Evolutionary conservation across 23 tunicate species (phyloP).

Genomic region (Botrylloides violaceus): DNA sequence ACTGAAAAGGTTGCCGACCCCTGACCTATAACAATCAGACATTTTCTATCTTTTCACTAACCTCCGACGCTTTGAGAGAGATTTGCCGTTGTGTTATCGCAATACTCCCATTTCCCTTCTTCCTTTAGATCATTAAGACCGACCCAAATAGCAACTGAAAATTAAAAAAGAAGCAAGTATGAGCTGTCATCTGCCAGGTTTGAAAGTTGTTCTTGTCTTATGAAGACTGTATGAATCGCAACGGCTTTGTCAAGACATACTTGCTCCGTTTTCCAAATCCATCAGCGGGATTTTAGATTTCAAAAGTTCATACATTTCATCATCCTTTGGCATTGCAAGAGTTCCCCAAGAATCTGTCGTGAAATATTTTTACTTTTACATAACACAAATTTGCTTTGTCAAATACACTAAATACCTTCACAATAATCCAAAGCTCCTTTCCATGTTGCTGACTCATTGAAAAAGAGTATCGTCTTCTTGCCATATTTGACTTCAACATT

Average conservation of each 20-base stretch:
- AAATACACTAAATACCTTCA: slow-evolving; percentile 20
- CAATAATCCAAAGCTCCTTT: slow-evolving; percentile 37
- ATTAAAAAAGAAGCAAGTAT: not conserved
- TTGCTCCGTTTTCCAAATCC: not conserved
- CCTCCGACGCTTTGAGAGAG: slow-evolving; percentile 24
- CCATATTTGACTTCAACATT: not conserved
- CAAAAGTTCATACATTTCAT: slow-evolving; percentile 22
- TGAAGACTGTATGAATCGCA: too few relatives aligned
- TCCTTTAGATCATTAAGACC: slow-evolving; percentile 27
- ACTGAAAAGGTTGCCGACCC: too few relatives aligned
- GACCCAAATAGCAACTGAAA: slow-evolving; percentile 28
- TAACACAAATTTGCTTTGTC: not conserved
- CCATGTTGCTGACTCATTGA: slow-evolving; percentile 32
- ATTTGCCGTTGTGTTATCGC: slow-evolving; percentile 21
- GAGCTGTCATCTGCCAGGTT: too few relatives aligned
- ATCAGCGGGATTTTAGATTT: not conserved
- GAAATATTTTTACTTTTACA: not conserved
- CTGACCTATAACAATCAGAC: too few relatives aligned
- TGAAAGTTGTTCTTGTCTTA: too few relatives aligned
- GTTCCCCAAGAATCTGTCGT: slow-evolving; percentile 27
- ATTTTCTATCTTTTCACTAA: too few relatives aligned
- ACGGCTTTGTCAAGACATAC: too few relatives aligned
- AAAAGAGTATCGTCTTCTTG: slow-evolving; percentile 26
- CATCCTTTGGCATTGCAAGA: slow-evolving; percentile 34
- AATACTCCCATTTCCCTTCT: slow-evolving; percentile 49